Evolutionary conservation across 1,140 invertebrate genomes (phyloP).

Genomic region (Orchesella cincta): DNA sequence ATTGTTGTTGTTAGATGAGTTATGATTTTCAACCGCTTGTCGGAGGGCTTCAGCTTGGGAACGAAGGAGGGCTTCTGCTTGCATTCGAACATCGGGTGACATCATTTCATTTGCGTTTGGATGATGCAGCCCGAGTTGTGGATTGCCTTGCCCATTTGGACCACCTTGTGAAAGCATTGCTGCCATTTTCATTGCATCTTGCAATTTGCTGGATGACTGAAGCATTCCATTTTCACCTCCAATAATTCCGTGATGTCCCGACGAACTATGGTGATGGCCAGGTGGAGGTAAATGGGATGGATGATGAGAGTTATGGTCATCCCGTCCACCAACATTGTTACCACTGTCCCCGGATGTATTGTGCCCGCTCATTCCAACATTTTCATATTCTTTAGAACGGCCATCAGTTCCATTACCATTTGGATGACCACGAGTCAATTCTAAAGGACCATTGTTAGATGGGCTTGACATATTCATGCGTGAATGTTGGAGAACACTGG

Average conservation of each 20-base stretch:
- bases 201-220: conserved; percentile 43
- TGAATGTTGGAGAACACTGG: conserved; percentile 43
- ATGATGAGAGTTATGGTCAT: conserved; percentile 31
- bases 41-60: conserved; percentile 79
- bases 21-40: conserved; percentile 64
- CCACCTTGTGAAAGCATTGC: conserved; percentile 43
- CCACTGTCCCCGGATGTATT: conserved; percentile 31
- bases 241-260: neutral
- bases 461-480: conserved; percentile 48
- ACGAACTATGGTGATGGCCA: neutral
- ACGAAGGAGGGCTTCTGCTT: conserved; percentile 75
- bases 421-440: conserved; percentile 43
- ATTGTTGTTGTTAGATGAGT: conserved; percentile 26
- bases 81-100: conserved; percentile 65
- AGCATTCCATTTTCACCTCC: conserved; percentile 46
- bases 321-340: conserved; percentile 15
- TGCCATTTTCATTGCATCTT: conserved; percentile 49
- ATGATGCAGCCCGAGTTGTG: conserved; percentile 42
- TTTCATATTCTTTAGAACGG: conserved; percentile 34
- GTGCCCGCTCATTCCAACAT: conserved; percentile 30
- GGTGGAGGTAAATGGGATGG: conserved; percentile 31
- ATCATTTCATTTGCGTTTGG: conserved; percentile 61
- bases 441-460: conserved; percentile 45
- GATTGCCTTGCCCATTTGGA: conserved; percentile 15
- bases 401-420: conserved; percentile 17